These are phyloP conservation scores for Drosophila basisetae DNA, from an alignment of 2,888 invertebrate species.

Conservation along the genomic window DNA sequence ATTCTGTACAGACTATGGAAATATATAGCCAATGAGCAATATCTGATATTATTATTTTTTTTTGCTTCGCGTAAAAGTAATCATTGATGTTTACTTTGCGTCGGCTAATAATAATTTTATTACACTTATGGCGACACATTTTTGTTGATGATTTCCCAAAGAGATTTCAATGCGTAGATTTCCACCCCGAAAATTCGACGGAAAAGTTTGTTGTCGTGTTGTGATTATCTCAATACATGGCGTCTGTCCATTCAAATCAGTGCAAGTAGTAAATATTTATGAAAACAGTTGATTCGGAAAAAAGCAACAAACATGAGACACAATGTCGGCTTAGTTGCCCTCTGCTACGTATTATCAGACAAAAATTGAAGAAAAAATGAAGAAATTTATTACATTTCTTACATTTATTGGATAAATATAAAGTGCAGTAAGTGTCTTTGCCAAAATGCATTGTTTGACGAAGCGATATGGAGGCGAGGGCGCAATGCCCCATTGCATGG, in stretches of 20 bases:
- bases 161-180: constrained; percentile 1
- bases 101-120: neutral
- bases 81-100: neutral
- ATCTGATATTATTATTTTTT: neutral
- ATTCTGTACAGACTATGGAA: neutral
- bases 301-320: neutral
- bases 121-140: neutral
- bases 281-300: neutral
- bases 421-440: neutral
- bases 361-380: neutral
- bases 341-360: neutral
- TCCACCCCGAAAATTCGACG: neutral
- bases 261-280: constrained; percentile 51
- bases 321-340: neutral
- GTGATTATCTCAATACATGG: constrained; percentile 45
- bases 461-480: constrained; percentile 31
- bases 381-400: neutral
- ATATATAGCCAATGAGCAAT: neutral
- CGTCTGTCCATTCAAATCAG: constrained; percentile 48
- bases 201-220: constrained; percentile 17
- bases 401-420: constrained; percentile 1
- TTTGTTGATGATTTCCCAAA: neutral
- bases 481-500: constrained; percentile 37
- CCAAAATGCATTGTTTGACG: constrained; percentile 15
- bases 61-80: neutral